Conservation (phyloP, 1,140 invertebrate genomes). For the Panagrolaimus sp. region DNA sequence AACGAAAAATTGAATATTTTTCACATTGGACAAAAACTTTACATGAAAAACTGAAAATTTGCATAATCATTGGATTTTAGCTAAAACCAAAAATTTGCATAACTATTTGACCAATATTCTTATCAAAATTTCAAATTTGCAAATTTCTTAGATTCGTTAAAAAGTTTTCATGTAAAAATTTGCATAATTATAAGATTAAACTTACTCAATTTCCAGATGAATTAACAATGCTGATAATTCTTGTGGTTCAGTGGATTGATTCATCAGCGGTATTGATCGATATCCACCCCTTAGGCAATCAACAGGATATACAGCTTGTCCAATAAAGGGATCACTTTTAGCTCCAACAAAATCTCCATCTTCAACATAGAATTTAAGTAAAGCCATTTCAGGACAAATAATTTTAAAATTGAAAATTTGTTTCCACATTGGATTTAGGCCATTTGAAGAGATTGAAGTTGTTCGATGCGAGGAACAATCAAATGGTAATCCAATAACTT, state of each 20-base stretch:
- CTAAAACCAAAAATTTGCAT: too few species aligned
- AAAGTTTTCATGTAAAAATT: too few species aligned
- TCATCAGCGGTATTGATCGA: slow-evolving; percentile 80
- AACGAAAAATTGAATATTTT: too few species aligned
- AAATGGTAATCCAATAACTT: slow-evolving; percentile 80
- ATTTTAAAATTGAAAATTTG: slow-evolving; percentile 79
- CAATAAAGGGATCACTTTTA: slow-evolving; percentile 79
- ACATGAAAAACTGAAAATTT: too few species aligned
- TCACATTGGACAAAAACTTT: too few species aligned
- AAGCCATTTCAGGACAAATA: slow-evolving; percentile 78
- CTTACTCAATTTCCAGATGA: slow-evolving; percentile 43
- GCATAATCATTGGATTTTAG: too few species aligned
- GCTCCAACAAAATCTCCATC: slow-evolving; percentile 93
- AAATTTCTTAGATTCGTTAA: too few species aligned
- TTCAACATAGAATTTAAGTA: slow-evolving; percentile 84
- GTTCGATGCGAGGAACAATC: slow-evolving; percentile 79
- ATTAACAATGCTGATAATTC: slow-evolving; percentile 85
- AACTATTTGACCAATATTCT: too few species aligned
- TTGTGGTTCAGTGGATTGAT: slow-evolving; percentile 83
- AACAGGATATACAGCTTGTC: slow-evolving; percentile 87
- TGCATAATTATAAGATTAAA: too few species aligned
- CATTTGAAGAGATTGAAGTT: slow-evolving; percentile 81
- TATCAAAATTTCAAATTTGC: too few species aligned
- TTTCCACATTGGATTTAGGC: slow-evolving; percentile 90
- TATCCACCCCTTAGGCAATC: slow-evolving; percentile 68